Evolutionary conservation across 2,888 invertebrate species (phyloP), one percentile per base, ranked within the genome.

Genomic region (Pterostichus madidus): DNA sequence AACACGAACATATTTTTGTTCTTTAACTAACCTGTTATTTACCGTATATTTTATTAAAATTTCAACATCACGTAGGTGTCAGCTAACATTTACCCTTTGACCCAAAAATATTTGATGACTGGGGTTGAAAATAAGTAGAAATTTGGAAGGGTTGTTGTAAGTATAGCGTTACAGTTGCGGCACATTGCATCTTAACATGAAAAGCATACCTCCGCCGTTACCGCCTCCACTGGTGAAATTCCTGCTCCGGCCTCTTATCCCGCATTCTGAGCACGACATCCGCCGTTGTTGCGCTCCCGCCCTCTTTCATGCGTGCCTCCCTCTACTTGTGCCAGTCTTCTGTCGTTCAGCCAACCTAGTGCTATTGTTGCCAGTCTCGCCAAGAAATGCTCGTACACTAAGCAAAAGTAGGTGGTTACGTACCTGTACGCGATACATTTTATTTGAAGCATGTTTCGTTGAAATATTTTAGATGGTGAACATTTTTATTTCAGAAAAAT

Each of bases 171-270:
- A 64, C 32, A 64, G 35, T 49, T 64, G 35, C 35, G 64, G 11
- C 32, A 53, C 32, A 52, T n/a, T 49, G 7, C 17, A n/a, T 35
- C 35, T 77, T 53, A 32, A 76, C 76, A 76, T 76, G 76, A 76
- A 71, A 64, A 76, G 76, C 76, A 76, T 77, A 53, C 76, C 76
- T 10, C 7, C 32, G 52, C 53, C 46, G 13, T 6, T 52, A 13
- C 53, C 64, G 8, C 32, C n/a, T 24, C 32, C 32, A 10, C 49
- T 49, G 49, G 11, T n/a, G 49, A 13, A 49, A 49, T 49, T 49
- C 49, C 49, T 49, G n/a, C 49, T 5, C 49, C 1, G n/a, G n/a
- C 44, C 71, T 71, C 44, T 71, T 35, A 71, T 71, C 39, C 17
- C 17, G 44, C 39, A 71, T 71, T 39, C 44, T 39, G 39, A n/a